Base-by-base conservation (phyloP, 2,113 vertebrate genomes). In the Spea multiplicata region DNA sequence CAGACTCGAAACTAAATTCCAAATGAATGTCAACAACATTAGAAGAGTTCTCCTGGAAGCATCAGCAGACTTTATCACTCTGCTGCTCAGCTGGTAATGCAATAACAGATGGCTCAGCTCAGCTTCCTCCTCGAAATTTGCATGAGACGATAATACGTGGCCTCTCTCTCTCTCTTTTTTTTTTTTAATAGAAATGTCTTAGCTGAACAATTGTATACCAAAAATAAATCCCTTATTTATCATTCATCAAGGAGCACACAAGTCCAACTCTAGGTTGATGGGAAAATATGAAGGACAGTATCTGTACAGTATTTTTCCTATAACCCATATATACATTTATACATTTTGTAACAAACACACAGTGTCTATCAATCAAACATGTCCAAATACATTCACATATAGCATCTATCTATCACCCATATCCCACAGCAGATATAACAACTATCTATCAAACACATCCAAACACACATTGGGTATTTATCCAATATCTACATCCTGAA, bases 61-160 rank as follows among this genome's bases (percentile, higher is more conserved):
- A 70, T 13, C 62, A 66, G 62, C 48, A 13, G 44, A 48, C 49
- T 57, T 53, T 59, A 59, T 73, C 76, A 64, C 48, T 57, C 57
- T 46, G 17, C 59, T 50, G 48, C 49, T 66, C 76, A 66, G 1
- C 77, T 50, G 44, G 3, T 73, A 59, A 67, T 79, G 45, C 45
- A 53, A 79, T 79, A 79, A 79, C 77, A 79, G 77, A 79, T 79
- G 77, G 70, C 17, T 47, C 70, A 45, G 16, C 69, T 73, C 70
- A 57, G 52, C 59, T 13, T 72, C n/a, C 44, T 48, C 44, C 45
- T 46, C 66, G 13, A 50, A 61, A 79, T 79, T 79, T 79, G 62
- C 77, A 79, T 79, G 67, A 79, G 14, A 8, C 49, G 55, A 50
- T 30, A 67, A 59, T 55, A 79, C 61, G 62, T 67, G 44, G 49